Conservation (phyloP, 1,140 invertebrate genomes). For the Hetaerina americana region DNA sequence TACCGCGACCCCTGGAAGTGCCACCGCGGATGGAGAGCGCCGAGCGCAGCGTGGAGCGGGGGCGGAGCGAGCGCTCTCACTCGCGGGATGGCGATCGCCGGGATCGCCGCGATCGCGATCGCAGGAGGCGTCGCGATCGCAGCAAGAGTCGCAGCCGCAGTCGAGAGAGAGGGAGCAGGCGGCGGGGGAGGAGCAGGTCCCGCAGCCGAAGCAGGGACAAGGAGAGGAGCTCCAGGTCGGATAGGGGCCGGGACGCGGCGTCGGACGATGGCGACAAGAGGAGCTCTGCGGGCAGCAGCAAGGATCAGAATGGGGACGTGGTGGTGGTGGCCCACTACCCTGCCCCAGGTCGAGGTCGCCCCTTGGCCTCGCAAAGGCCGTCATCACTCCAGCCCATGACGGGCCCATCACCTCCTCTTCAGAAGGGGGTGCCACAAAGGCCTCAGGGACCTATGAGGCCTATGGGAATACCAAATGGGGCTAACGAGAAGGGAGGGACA, state of each 20-base stretch:
- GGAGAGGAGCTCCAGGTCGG: constrained; percentile 17
- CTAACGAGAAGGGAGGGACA: neutral
- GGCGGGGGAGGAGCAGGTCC: constrained; percentile 11
- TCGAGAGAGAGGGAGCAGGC: constrained; percentile 22
- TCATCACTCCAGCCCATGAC: neutral
- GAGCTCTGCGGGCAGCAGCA: constrained; percentile 12
- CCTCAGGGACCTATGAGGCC: neutral
- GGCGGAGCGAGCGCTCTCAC: constrained; percentile 28
- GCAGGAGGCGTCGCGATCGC: constrained; percentile 20
- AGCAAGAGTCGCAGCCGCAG: constrained; percentile 25
- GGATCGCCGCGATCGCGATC: constrained; percentile 31
- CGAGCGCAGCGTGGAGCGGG: constrained; percentile 11
- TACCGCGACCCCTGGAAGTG: neutral
- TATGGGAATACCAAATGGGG: neutral
- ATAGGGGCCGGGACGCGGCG: constrained; percentile 23
- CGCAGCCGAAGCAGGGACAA: constrained; percentile 15
- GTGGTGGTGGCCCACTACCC: neutral
- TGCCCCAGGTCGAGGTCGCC: constrained; percentile 4
- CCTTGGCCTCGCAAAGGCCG: constrained; percentile 9
- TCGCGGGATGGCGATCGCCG: constrained; percentile 34
- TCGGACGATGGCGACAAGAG: constrained; percentile 13
- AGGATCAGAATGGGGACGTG: constrained; percentile 18
- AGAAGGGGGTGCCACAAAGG: neutral
- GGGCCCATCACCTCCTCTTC: neutral
- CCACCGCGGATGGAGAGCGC: neutral